phyloP scores from a whole-genome alignment of 1,140 invertebrate genomes.

The Arion vulgaris region DNA sequence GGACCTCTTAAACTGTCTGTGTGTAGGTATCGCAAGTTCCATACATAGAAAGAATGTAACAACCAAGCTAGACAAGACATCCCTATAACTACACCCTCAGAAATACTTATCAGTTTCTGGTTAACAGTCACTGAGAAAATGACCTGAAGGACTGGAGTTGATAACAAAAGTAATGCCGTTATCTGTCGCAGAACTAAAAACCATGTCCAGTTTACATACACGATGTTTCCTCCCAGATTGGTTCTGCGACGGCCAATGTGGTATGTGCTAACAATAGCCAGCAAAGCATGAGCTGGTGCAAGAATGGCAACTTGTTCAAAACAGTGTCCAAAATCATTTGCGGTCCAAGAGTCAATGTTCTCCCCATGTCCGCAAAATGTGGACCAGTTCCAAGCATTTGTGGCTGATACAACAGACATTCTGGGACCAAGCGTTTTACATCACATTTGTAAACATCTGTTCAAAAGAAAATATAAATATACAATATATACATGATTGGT shows the following conservation, averaged over 20 bases:
- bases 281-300: slow-evolving; percentile 76
- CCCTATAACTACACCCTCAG: slow-evolving; percentile 81
- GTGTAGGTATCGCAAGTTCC: slow-evolving; percentile 78
- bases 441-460: background rate
- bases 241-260: slow-evolving; percentile 79
- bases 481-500: too few relatives aligned
- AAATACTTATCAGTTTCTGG: slow-evolving; percentile 71
- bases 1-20: slow-evolving; percentile 81
- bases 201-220: slow-evolving; percentile 74
- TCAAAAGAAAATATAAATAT: background rate
- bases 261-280: slow-evolving; percentile 83
- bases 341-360: slow-evolving; percentile 62
- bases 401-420: background rate
- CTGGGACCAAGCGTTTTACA: background rate
- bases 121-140: slow-evolving; percentile 79
- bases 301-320: slow-evolving; percentile 84
- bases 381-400: slow-evolving; percentile 53
- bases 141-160: slow-evolving; percentile 77
- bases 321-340: slow-evolving; percentile 82
- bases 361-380: slow-evolving; percentile 65
- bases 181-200: slow-evolving; percentile 55
- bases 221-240: slow-evolving; percentile 75
- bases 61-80: slow-evolving; percentile 84
- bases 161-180: slow-evolving; percentile 74
- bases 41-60: slow-evolving; percentile 83